Conservation (phyloP, 2,797 vertebrate species). For the Chrosomus eos region DNA sequence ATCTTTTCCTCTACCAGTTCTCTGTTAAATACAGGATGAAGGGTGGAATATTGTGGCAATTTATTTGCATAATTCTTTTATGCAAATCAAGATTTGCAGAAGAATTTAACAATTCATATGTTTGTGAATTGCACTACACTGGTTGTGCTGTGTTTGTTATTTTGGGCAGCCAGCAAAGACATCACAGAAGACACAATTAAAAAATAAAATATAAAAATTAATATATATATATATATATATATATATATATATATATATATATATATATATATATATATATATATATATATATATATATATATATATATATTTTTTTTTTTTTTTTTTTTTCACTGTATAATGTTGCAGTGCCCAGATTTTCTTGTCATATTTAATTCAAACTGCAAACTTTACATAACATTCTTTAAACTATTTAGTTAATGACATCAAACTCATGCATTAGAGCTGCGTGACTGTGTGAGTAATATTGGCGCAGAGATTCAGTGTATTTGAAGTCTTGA, state of each 20-base stretch:
- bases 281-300: too few relatives aligned
- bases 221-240: too few relatives aligned
- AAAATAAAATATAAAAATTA: too few relatives aligned
- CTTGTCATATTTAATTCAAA: background rate
- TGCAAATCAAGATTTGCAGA: background rate
- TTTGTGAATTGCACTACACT: background rate
- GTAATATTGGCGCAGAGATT: slow-evolving; percentile 36
- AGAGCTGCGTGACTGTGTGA: slow-evolving; percentile 30
- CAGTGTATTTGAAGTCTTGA: slow-evolving; percentile 45
- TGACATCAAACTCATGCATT: slow-evolving; percentile 10
- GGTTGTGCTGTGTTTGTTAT: background rate
- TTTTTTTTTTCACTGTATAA: background rate
- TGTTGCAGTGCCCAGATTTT: background rate
- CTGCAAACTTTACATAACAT: slow-evolving; percentile 16
- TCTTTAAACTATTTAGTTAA: slow-evolving; percentile 9
- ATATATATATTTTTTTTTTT: too few relatives aligned
- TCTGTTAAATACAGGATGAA: background rate
- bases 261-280: too few relatives aligned
- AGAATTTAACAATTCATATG: background rate
- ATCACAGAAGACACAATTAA: background rate
- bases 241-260: too few relatives aligned
- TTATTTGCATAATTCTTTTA: background rate
- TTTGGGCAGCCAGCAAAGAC: too few relatives aligned
- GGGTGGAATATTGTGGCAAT: background rate
- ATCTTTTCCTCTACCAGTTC: background rate